Evolutionary conservation across 2,888 invertebrate genomes (phyloP).

Genomic region (Stegophylla sp.): DNA sequence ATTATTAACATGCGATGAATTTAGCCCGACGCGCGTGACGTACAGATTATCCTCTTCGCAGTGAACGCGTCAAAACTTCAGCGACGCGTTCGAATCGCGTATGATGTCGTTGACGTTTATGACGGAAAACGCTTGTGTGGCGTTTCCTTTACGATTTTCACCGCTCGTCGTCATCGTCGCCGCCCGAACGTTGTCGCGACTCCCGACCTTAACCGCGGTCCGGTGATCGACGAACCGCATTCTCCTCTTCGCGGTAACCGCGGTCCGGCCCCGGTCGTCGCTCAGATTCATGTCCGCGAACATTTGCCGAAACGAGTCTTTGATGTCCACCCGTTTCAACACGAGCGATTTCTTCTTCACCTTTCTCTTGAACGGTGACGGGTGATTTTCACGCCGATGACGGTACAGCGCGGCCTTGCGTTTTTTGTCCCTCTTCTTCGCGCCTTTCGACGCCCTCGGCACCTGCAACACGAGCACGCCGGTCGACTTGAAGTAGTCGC

Average conservation of each 20-base stretch:
- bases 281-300: not conserved
- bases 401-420: conserved; percentile 15
- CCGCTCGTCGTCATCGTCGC: not conserved
- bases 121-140: conserved; percentile 12
- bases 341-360: conserved; percentile 26
- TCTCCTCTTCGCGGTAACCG: not conserved
- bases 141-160: not conserved
- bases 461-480: conserved; percentile 68
- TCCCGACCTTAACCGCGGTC: not conserved
- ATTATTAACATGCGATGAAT: too few species aligned
- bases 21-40: too few species aligned
- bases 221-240: not conserved
- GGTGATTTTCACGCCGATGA: not conserved
- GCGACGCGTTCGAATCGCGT: conserved; percentile 32
- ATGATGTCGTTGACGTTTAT: conserved; percentile 52
- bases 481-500: conserved; percentile 81
- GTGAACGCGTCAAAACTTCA: conserved; percentile 1
- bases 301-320: conserved; percentile 18
- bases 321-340: conserved; percentile 32
- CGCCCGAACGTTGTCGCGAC: not conserved
- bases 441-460: not conserved
- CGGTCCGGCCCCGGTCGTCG: not conserved
- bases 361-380: not conserved
- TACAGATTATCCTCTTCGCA: too few species aligned
- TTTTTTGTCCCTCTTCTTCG: conserved; percentile 7